These are phyloP conservation scores for Neomonachus schauinslandi DNA, from an alignment of 2,113 vertebrate genomes.

Conservation along the genomic window DNA sequence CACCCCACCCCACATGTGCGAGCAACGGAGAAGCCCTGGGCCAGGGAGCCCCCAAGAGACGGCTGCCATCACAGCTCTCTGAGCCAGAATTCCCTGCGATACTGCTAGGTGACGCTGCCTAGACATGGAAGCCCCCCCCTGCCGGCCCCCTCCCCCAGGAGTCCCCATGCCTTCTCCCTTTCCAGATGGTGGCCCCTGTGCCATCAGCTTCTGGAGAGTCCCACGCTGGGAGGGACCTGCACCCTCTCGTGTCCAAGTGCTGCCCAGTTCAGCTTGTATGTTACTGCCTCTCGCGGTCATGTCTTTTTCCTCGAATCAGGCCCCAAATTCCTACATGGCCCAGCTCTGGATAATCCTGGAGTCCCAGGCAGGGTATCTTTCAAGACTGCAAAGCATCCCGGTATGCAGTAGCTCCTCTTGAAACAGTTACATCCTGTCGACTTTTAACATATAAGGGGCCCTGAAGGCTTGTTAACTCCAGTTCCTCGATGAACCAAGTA, in stretches of 20 bases:
- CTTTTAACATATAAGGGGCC: neutral
- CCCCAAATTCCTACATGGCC: neutral
- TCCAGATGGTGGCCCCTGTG: too few species aligned
- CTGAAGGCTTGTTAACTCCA: neutral
- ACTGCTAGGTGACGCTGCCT: neutral
- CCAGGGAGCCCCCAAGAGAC: neutral
- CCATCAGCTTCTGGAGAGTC: neutral
- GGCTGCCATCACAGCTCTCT: neutral
- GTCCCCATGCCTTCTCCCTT: neutral
- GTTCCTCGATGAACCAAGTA: neutral
- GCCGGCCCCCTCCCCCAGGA: neutral
- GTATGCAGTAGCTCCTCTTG: neutral
- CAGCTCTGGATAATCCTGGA: neutral
- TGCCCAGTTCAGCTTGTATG: neutral
- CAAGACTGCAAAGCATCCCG: neutral
- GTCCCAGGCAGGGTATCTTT: neutral
- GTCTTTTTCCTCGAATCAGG: neutral
- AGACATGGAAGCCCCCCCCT: neutral
- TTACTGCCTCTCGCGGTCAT: neutral
- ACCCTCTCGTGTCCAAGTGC: neutral
- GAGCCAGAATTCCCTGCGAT: neutral
- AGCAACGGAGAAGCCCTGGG: neutral
- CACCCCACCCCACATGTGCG: neutral
- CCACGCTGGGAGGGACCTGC: neutral
- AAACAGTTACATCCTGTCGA: neutral